A percentile compares a stretch with the other conserved stretches of the same genome.
Conservation (phyloP, 2,888 invertebrate genomes). For the Drosophila stalkeri region DNA sequence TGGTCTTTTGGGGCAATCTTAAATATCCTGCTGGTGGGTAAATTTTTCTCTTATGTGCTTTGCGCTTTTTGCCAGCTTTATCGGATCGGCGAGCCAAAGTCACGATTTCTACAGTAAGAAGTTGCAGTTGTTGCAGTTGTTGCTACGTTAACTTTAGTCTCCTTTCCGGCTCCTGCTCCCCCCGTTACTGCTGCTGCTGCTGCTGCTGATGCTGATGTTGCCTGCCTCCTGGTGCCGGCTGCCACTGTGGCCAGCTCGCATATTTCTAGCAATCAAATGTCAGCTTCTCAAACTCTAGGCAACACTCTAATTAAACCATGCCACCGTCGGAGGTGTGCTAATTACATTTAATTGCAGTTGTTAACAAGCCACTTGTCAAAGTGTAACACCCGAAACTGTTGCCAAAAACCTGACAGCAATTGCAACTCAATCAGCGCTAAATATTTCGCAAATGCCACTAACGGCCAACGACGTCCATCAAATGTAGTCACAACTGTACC, state of each 20-base stretch:
- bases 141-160: slow-evolving; percentile 39
- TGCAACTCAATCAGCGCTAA: slow-evolving; percentile 54
- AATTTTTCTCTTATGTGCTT: slow-evolving; percentile 73
- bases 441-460: slow-evolving; percentile 45
- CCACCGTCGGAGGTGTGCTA: slow-evolving; percentile 53
- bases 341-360: slow-evolving; percentile 69
- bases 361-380: slow-evolving; percentile 64
- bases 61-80: slow-evolving; percentile 73
- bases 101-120: slow-evolving; percentile 80
- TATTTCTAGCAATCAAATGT: slow-evolving; percentile 45
- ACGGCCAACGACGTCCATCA: slow-evolving; percentile 26
- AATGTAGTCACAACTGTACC: slow-evolving; percentile 16
- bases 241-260: slow-evolving; percentile 34
- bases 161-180: not conserved
- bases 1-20: slow-evolving; percentile 81
- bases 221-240: slow-evolving; percentile 16
- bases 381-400: slow-evolving; percentile 5
- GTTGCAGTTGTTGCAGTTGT: slow-evolving; percentile 42
- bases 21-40: slow-evolving; percentile 85
- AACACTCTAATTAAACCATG: slow-evolving; percentile 65
- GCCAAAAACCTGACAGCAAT: slow-evolving; percentile 33
- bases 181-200: slow-evolving; percentile 4
- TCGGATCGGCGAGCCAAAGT: slow-evolving; percentile 83
- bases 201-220: not conserved
- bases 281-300: slow-evolving; percentile 15